Percentiles rank a stretch among this genome's conserved stretches.
Conservation (phyloP, 2,113 vertebrate genomes). For the Psilopogon haemacephalus region DNA sequence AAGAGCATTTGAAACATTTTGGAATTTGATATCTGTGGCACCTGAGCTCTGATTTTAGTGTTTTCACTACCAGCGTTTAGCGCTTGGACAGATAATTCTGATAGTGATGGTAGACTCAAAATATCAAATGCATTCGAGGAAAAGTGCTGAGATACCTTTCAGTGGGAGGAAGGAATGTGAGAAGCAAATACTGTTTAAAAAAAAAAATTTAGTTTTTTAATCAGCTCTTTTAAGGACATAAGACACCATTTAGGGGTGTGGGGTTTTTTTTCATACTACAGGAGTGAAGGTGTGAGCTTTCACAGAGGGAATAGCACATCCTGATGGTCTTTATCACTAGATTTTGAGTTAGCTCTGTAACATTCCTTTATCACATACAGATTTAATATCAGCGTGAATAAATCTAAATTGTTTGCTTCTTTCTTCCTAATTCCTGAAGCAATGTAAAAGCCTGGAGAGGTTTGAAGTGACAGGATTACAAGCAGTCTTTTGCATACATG, state of each 20-base stretch:
- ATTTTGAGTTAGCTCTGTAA: conserved; percentile 53
- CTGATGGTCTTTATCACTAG: conserved; percentile 47
- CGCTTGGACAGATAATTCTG: background rate
- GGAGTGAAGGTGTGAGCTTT: background rate
- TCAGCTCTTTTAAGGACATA: conserved; percentile 31
- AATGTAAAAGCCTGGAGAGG: conserved; percentile 78
- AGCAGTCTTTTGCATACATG: conserved; percentile 84
- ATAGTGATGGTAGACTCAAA: background rate
- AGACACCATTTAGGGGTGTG: background rate
- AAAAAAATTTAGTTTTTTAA: too few species aligned
- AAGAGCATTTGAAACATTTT: background rate
- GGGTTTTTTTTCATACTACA: background rate
- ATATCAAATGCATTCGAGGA: background rate
- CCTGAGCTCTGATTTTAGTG: background rate
- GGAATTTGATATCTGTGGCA: background rate
- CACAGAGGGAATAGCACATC: background rate
- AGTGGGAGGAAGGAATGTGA: background rate
- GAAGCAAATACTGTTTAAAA: conserved; percentile 7
- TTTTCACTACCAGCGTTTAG: background rate
- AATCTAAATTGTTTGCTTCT: conserved; percentile 82
- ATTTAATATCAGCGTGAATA: conserved; percentile 80
- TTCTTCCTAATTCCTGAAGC: conserved; percentile 81
- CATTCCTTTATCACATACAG: conserved; percentile 72
- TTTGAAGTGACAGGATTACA: conserved; percentile 86
- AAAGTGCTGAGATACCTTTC: background rate